phyloP scores from a whole-genome alignment of 2,113 vertebrate species.

The Sclerurus mexicanus region DNA sequence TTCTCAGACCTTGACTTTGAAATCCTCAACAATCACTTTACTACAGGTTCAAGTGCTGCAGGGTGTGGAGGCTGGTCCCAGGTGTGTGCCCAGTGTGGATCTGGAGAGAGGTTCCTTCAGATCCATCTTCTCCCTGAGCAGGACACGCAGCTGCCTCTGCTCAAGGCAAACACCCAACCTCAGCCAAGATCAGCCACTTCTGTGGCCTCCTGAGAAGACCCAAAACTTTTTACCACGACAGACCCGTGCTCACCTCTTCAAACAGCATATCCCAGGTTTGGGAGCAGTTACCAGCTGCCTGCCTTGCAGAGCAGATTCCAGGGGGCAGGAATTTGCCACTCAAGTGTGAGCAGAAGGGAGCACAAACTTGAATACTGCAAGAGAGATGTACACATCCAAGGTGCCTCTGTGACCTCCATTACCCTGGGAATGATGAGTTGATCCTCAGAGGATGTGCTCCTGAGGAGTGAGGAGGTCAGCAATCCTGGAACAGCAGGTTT shows the following conservation, averaged over 20 bases:
- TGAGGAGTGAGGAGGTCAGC: not conserved
- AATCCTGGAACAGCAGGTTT: not conserved
- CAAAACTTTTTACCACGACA: not conserved
- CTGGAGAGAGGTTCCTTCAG: rapidly evolving
- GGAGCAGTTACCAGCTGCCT: not conserved
- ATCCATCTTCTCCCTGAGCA: not conserved
- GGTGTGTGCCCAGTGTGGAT: rapidly evolving
- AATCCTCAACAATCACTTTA: not conserved
- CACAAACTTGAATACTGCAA: rapidly evolving
- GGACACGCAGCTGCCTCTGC: rapidly evolving
- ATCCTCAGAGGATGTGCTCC: rapidly evolving
- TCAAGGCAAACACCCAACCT: not conserved
- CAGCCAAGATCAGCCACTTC: not conserved
- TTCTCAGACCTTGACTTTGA: not conserved
- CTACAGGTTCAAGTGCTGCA: rapidly evolving
- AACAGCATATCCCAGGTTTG: rapidly evolving
- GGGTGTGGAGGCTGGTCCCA: not conserved
- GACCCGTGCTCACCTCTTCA: not conserved
- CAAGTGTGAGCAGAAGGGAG: not conserved
- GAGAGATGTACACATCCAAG: rapidly evolving
- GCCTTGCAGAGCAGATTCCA: not conserved
- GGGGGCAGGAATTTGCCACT: rapidly evolving
- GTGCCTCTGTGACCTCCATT: not conserved
- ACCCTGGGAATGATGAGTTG: not conserved
- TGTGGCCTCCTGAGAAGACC: not conserved